phyloP scores from a whole-genome alignment of 2,797 vertebrate genomes.

The Cheirogaleus major region DNA sequence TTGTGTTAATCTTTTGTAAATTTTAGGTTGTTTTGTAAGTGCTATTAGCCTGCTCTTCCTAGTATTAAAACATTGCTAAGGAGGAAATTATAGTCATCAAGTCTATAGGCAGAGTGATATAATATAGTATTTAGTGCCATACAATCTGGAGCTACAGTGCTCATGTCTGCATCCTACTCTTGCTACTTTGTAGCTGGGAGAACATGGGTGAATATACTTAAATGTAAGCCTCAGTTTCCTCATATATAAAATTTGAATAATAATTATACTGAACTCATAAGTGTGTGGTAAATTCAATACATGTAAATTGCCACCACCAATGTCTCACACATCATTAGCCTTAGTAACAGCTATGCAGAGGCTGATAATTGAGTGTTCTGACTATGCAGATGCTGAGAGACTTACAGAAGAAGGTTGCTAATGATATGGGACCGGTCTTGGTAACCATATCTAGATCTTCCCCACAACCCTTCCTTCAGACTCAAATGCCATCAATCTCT shows the following conservation, averaged over 20 bases:
- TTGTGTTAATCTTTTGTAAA: not conserved
- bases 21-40: not conserved
- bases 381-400: not conserved
- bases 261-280: not conserved
- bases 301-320: not conserved
- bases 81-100: not conserved
- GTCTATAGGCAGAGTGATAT: not conserved
- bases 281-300: not conserved
- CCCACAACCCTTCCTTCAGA: not conserved
- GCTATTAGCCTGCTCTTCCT: not conserved
- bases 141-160: not conserved
- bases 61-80: not conserved
- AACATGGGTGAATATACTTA: not conserved
- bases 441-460: not conserved
- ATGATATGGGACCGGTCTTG: not conserved
- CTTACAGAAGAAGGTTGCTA: not conserved
- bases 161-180: not conserved
- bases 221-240: not conserved
- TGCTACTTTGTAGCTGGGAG: not conserved
- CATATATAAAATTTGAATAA: not conserved
- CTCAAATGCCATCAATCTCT: constrained; percentile 1
- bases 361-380: not conserved
- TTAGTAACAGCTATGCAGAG: not conserved
- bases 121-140: not conserved
- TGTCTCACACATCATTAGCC: not conserved